Evolutionary conservation across 2,888 invertebrate species (phyloP), one percentile per base, ranked within the genome.

Genomic region (Hipparchia semele): DNA sequence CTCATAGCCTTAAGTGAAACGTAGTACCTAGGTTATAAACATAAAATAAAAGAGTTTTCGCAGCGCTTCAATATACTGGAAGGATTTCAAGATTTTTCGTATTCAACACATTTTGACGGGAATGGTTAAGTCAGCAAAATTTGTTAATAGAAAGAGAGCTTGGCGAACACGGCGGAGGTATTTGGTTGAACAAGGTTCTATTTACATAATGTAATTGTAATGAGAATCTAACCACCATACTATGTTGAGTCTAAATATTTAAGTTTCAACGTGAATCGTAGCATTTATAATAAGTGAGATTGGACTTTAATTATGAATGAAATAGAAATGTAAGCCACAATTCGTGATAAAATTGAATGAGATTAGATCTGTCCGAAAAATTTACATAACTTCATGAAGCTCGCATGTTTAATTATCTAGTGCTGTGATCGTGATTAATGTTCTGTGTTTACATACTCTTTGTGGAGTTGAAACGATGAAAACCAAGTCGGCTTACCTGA

Each of bases 121-220:
- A 73, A 73, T 68, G 70, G 67, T 65, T 73, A 73, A 73, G 73
- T 76, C 75, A 72, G 71, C 74, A 70, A 71, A 74, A 72, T 73
- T 75, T 68, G 73, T 70, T 77, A 77, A 73, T 69, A 72, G 68
- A 68, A 75, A 75, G 70, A 77, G 75, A 71, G 71, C 71, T 73
- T 68, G 58, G 71, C 71, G 68, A 70, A 70, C 73, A 70, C 66
- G 65, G 74, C 65, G 74, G 77, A 77, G 74, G 75, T 75, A 77
- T 76, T 76, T 71, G 69, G 68, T 73, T 76, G 73, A 76, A 73
- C 73, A 73, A 78, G 76, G 73, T 78, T 71, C 61, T 77, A 73
- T 75, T 77, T 79, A 76, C 77, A 75, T 74, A 74, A 75, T 75
- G 75, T 75, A 74, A 77, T 76, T 74, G 74, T 69, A 74, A 75